These are phyloP conservation scores for Trichoplusia ni DNA, from an alignment of 1,140 invertebrate genomes.

Conservation along the genomic window DNA sequence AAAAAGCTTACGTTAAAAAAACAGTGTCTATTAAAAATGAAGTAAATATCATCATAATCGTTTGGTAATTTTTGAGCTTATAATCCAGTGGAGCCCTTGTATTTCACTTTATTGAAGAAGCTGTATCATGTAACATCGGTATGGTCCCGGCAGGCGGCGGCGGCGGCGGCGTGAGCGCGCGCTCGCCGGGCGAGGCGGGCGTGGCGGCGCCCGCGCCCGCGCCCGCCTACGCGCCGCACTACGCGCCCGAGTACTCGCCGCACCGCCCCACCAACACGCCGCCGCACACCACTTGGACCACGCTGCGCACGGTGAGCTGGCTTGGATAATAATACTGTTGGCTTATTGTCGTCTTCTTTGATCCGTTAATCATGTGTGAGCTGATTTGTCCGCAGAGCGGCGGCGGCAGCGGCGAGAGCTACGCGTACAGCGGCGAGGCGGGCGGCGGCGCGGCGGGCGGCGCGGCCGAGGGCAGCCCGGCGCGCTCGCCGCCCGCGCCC, in stretches of 20 bases:
- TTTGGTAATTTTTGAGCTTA: too few species aligned
- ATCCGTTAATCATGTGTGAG: too few species aligned
- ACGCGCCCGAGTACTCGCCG: slow-evolving; percentile 71
- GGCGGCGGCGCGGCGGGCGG: slow-evolving; percentile 35
- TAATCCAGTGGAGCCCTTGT: too few species aligned
- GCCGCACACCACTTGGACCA: slow-evolving; percentile 74
- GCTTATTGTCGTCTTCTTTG: too few species aligned
- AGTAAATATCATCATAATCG: too few species aligned
- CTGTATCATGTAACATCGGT: too few species aligned
- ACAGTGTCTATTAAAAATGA: too few species aligned
- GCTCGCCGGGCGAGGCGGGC: slow-evolving; percentile 46
- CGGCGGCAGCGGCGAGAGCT: slow-evolving; percentile 59
- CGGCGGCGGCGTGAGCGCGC: slow-evolving; percentile 47
- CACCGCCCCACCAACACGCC: slow-evolving; percentile 68
- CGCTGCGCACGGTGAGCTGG: slow-evolving; percentile 62
- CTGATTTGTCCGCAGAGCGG: slow-evolving; percentile 51
- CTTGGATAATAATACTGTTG: too few species aligned
- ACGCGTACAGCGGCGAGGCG: slow-evolving; percentile 70
- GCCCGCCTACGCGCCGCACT: slow-evolving; percentile 55
- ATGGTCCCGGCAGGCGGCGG: slow-evolving; percentile 34
- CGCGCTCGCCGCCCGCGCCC: slow-evolving; percentile 88
- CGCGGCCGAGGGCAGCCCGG: slow-evolving; percentile 47
- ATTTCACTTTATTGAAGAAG: too few species aligned
- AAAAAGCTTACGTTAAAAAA: too few species aligned
- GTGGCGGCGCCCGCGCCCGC: slow-evolving; percentile 43